Conservation (phyloP, 2,113 vertebrate species). For the Erythrocercus mccallii region DNA sequence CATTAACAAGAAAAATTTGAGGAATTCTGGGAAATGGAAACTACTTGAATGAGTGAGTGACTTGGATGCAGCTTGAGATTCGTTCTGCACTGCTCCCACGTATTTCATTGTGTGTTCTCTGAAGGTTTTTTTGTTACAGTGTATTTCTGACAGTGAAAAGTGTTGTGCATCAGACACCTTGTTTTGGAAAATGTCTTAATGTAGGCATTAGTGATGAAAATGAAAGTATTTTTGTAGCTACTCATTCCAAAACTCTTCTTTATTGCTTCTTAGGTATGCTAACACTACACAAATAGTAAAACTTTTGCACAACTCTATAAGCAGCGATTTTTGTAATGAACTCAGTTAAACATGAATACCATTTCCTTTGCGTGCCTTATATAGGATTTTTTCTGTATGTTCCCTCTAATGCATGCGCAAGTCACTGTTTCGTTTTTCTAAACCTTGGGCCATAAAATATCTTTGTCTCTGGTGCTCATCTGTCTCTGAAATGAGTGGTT, state of each 20-base stretch:
- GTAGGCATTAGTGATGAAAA: neutral
- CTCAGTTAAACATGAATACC: neutral
- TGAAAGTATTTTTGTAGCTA: neutral
- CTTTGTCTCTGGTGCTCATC: neutral
- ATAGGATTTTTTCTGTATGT: neutral
- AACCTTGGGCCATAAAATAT: neutral
- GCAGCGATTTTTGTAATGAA: neutral
- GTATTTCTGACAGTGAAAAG: neutral
- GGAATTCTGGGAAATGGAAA: neutral
- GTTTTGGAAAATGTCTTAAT: neutral
- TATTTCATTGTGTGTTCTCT: neutral
- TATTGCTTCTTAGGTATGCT: neutral
- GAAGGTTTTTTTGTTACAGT: neutral
- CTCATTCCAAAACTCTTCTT: neutral
- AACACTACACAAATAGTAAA: neutral
- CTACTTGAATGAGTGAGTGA: neutral
- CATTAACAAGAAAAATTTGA: neutral
- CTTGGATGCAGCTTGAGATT: neutral
- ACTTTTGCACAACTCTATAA: neutral
- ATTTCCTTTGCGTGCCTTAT: neutral
- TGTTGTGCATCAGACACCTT: neutral
- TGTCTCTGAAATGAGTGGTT: neutral
- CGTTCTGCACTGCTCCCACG: neutral
- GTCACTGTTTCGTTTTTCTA: neutral
- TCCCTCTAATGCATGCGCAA: neutral